Evolutionary conservation across 2,888 invertebrate species (phyloP), one percentile per base, ranked within the genome.

Genomic region (Oithona nana): DNA sequence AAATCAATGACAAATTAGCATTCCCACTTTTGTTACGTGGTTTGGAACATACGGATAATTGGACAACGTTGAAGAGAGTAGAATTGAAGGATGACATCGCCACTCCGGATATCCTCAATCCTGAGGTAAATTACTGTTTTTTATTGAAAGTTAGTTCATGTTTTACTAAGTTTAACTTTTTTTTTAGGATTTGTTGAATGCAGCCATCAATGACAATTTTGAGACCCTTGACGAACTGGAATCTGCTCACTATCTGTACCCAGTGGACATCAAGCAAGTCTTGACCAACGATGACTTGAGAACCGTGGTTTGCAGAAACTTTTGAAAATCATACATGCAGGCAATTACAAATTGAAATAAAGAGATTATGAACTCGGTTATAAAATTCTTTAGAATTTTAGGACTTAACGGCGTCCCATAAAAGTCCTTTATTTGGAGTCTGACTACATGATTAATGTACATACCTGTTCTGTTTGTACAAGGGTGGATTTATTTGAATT

Each of bases 1-100:
- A 68, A 22, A 68, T 69, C 11, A 68, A 68, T 65, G 69, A 69
- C 55, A 68, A 68, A 60, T 64, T 69, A 11, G 69, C 69, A 2
- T 64, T 69, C 31, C 69, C 69, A 0, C 64, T 69, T 6, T 63
- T 69, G 13, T 68, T 69, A 61, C 64, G 67, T 6, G 69, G 69
- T 50, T 66, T 69, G 48, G 66, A 67, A 26, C 61, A 64, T 8
- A 67, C 68, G 52, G 61, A 64, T 2, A 68, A 68, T 20, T 69
- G 69, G 68, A 65, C 67, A 16, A 65, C 66, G 51, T 64, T 69
- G 52, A 67, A 65, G 49, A 66, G 67, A 61, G 66, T 66, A 31
- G 49, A 61, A 26, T 65, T 66, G 52, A 65, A 57, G 20, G 52
- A 51, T 39, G 57, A 63, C n/a, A 62, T 57, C 26, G 30, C 52